phyloP scores from a whole-genome alignment of 2,797 vertebrate genomes.

The Momotus momota region DNA sequence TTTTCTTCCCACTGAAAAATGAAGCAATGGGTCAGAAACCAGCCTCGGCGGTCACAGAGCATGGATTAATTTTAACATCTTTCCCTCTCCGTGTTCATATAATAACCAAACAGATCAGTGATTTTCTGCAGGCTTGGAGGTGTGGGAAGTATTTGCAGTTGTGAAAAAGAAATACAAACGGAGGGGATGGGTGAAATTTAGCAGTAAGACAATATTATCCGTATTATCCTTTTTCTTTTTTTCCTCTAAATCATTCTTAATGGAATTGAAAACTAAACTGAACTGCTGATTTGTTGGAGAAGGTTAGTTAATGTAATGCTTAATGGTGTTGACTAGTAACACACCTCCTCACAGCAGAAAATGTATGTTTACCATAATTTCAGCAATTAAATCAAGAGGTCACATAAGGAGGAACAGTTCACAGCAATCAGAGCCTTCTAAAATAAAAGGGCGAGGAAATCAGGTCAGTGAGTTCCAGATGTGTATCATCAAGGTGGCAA shows the following conservation, averaged over 20 bases:
- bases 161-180: neutral
- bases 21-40: rapidly evolving
- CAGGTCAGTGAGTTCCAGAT: neutral
- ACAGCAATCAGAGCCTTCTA: neutral
- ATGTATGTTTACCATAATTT: neutral
- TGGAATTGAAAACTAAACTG: neutral
- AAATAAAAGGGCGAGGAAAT: neutral
- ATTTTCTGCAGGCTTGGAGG: neutral
- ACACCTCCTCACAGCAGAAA: neutral
- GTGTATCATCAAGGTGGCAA: neutral
- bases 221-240: neutral
- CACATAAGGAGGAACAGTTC: neutral
- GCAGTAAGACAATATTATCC: neutral
- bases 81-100: rapidly evolving
- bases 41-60: neutral
- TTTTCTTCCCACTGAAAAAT: neutral
- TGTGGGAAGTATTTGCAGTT: neutral
- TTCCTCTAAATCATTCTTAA: neutral
- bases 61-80: rapidly evolving
- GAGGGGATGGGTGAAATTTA: neutral
- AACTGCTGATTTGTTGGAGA: neutral
- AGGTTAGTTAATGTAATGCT: neutral
- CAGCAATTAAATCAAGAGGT: neutral
- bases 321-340: neutral
- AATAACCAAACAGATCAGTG: neutral